Base-by-base conservation (phyloP, 2,797 vertebrate species). In the Picus viridis region DNA sequence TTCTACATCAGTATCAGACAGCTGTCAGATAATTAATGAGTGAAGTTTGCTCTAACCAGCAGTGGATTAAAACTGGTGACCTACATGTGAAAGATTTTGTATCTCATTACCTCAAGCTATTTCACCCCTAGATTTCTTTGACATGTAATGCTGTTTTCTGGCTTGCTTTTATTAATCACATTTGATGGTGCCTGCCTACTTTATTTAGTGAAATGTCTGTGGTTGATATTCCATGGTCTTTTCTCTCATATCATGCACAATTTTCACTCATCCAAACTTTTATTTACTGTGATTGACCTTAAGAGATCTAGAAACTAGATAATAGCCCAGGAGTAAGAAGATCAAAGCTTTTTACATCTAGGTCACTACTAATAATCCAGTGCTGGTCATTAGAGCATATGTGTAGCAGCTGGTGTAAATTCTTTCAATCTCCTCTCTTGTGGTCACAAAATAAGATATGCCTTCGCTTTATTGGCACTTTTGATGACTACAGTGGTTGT, bases 281-380 rank as follows among this genome's bases (percentile, higher is more conserved):
- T 57, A 29, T 78, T 80, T 69, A 12, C 7, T 90, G 36, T 84
- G 27, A 26, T 67, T 94, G 89, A 93, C 88, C 70, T 83, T 94
- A 92, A 83, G 81, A 79, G 91, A 77, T 95, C 86, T 87, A 67
- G 83, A 86, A 94, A 96, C 67, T 74, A 71, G 61, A 77, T 93
- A 94, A 96, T 73, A 95, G 91, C 77, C 43, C 39, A 70, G 32
- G 73, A 95, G 34, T 94, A 96, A 96, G 95, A 89, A 81, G 88
- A 96, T 95, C 84, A 95, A 93, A 94, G 93, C 71, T 84, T 95
- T 96, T 91, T 73, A 69, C 82, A 93, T 94, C 64, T 95, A 87
- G 89, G 90, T 86, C 94, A 93, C 88, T 92, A 77, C 62, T 75
- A 89, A 77, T 95, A 95, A 95, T 92, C 89, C 45, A 89, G 84